These are phyloP conservation scores for Lerema accius DNA, from an alignment of 1,140 invertebrate genomes.

Conservation along the genomic window DNA sequence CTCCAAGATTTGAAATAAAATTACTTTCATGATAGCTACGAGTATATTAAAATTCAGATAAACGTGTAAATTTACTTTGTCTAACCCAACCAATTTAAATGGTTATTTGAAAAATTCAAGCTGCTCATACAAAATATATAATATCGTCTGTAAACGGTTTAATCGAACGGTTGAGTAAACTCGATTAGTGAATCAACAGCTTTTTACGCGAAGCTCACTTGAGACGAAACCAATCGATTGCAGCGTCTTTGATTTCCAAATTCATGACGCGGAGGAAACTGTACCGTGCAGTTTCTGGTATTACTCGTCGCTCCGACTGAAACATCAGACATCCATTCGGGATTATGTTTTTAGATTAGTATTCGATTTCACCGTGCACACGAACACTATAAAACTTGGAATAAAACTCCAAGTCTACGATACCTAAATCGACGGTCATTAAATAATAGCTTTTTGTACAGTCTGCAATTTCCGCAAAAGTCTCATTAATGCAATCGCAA, in stretches of 20 bases:
- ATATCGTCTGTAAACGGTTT: background rate
- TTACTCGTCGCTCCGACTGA: conserved; percentile 35
- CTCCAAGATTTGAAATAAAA: no score
- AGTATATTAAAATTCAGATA: no score
- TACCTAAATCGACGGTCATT: conserved; percentile 17
- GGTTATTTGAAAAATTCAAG: background rate
- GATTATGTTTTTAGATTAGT: conserved; percentile 33
- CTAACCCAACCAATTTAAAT: background rate
- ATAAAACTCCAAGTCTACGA: conserved; percentile 3
- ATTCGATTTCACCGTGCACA: conserved; percentile 23
- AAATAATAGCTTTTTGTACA: conserved; percentile 24
- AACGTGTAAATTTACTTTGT: no score
- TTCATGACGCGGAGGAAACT: conserved; percentile 42
- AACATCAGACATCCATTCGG: conserved; percentile 14
- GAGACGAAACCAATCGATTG: conserved; percentile 29
- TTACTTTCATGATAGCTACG: no score
- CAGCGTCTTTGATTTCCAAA: conserved; percentile 45
- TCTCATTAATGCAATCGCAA: conserved; percentile 22
- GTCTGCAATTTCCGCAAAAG: conserved; percentile 23
- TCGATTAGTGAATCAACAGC: background rate
- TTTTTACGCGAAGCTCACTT: conserved; percentile 3
- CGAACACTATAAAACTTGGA: conserved; percentile 8
- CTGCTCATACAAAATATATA: background rate
- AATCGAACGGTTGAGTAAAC: background rate
- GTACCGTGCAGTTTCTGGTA: conserved; percentile 47